Evolutionary conservation across 2,797 vertebrate species (phyloP), one percentile per base, ranked within the genome.

Genomic region (Anguilla pacifica): DNA sequence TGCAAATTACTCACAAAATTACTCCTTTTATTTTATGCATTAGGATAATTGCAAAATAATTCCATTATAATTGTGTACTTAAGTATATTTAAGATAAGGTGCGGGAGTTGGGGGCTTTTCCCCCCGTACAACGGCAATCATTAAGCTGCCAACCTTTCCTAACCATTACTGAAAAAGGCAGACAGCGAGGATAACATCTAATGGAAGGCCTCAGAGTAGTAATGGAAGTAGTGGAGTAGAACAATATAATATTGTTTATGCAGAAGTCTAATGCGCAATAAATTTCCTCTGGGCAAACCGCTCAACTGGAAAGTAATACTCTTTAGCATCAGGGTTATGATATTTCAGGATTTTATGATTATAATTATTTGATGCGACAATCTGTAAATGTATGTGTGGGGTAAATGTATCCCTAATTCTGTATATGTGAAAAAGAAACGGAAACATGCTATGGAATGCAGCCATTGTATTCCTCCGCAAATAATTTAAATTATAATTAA

Each of bases 1-100:
- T 93, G 91, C 89, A 91, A 93, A 94, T 93, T 19, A 91, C 88
- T 86, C 84, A 43, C 83, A 86, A 90, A 89, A 92, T 88, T 0
- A 90, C 70, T 91, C 53, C 87, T 92, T 92, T 91, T 86, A 91
- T 90, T 87, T 89, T 88, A 86, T 88, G 83, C 86, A 84, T 88
- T 88, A 87, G 79, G 83, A 89, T 90, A 89, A 92, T 88, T 90
- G 83, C 81, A 88, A 90, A 92, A 88, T 91, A 89, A 90, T 88
- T 90, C 88, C 88, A 89, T 88, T 89, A 89, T 90, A 89, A 91
- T 88, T 91, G 72, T 91, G 85, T 87, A 90, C 91, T 92, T 91
- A 90, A 90, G 83, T 46, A 87, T 83, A 88, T 91, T 90, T 89
- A 87, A 91, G 86, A 90, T 88, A 90, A 89, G 88, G 81, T 64